A percentile compares a stretch with the other conserved stretches of the same genome.
Conservation (phyloP, 2,797 vertebrate genomes). For the Amphiprion clarkii region DNA sequence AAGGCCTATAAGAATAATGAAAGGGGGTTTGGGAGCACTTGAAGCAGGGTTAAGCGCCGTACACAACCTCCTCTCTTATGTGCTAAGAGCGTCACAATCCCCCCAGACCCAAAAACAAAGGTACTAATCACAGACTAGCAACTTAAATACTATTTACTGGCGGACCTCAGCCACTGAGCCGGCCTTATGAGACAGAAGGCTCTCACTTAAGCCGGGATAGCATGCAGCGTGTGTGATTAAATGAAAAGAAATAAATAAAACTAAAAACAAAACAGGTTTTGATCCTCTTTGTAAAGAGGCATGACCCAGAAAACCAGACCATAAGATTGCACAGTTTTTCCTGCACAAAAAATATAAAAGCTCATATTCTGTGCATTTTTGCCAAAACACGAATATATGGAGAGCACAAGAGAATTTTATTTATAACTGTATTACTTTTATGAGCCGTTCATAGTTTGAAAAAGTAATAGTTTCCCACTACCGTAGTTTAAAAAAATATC, state of each 20-base stretch:
- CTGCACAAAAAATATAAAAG: neutral
- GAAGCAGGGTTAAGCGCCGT: constrained; percentile 79
- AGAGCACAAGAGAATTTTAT: neutral
- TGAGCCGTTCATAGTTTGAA: neutral
- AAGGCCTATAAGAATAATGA: constrained; percentile 81
- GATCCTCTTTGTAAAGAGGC: constrained; percentile 58
- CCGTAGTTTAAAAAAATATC: neutral
- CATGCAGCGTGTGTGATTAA: constrained; percentile 55
- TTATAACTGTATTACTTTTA: neutral
- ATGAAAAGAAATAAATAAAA: constrained; percentile 61
- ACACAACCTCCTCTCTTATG: constrained; percentile 78
- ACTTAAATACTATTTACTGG: constrained; percentile 74
- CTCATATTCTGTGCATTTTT: neutral
- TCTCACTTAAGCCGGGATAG: constrained; percentile 53
- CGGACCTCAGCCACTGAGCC: constrained; percentile 67
- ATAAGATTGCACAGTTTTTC: constrained; percentile 25
- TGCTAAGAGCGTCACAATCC: constrained; percentile 69
- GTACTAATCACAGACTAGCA: constrained; percentile 79
- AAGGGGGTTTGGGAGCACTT: constrained; percentile 78
- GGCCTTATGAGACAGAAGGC: constrained; percentile 60
- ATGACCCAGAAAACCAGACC: constrained; percentile 60
- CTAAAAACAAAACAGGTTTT: constrained; percentile 55
- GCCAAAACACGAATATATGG: neutral
- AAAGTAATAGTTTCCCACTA: neutral
- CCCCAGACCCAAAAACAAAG: constrained; percentile 74